Percentiles rank a stretch among this genome's conserved stretches.
phyloP scores from a whole-genome alignment of 2,113 vertebrate genomes.

The Gymnocephalus cernua region DNA sequence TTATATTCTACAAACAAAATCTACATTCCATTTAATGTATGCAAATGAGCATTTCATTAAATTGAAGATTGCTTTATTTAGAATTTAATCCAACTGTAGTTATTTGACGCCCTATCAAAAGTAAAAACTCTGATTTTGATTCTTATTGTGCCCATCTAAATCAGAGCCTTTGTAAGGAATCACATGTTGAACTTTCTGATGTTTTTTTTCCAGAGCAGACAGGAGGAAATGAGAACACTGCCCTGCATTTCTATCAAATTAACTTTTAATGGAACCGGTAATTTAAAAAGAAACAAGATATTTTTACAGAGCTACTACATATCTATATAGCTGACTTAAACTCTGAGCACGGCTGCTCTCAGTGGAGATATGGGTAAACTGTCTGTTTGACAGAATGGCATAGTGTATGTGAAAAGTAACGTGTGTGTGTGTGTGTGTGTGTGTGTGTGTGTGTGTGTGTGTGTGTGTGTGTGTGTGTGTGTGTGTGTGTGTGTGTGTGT shows the following conservation, averaged over 20 bases:
- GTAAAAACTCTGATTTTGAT: background rate
- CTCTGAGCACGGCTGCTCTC: conserved; percentile 56
- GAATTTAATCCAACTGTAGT: background rate
- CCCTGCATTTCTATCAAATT: conserved; percentile 39
- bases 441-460: conserved; percentile 10
- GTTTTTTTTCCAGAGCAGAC: background rate
- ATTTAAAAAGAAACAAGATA: conserved; percentile 49
- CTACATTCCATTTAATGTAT: background rate
- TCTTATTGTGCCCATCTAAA: background rate
- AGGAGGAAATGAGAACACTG: background rate
- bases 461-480: conserved; percentile 32
- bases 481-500: conserved; percentile 21
- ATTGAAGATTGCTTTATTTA: background rate
- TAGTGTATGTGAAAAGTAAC: conserved; percentile 50
- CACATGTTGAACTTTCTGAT: background rate
- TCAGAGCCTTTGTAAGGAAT: background rate
- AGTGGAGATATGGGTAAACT: conserved; percentile 56
- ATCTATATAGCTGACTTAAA: conserved; percentile 47
- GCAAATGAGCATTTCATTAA: background rate
- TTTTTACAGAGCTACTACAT: conserved; percentile 41
- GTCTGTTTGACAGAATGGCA: conserved; percentile 48
- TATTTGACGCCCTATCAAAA: background rate
- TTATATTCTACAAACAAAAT: background rate
- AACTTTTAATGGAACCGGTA: conserved; percentile 64
- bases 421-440: conserved; percentile 17